Percentiles rank a stretch among this genome's conserved stretches.
phyloP scores from a whole-genome alignment of 2,797 vertebrate genomes.

The Lacerta bilineata region DNA sequence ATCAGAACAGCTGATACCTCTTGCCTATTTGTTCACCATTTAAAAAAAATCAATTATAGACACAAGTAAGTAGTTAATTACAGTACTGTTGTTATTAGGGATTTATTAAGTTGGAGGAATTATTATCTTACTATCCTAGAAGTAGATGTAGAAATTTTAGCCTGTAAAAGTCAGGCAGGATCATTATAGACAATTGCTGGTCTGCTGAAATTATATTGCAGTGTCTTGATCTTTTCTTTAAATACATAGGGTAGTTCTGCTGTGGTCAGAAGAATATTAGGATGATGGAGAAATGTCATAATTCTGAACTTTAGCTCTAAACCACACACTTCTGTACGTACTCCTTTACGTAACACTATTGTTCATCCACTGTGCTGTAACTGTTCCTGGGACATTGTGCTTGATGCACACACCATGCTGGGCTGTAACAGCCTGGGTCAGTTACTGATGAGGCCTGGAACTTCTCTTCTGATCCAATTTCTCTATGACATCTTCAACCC shows the following conservation, averaged over 20 bases:
- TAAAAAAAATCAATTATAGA: neutral
- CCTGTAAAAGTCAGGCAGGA: neutral
- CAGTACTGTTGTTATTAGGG: neutral
- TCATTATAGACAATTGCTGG: neutral
- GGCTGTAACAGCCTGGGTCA: neutral
- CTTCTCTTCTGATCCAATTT: neutral
- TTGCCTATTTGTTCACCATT: neutral
- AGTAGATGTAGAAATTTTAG: neutral
- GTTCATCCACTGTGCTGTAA: neutral
- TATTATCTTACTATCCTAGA: neutral
- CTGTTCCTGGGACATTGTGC: neutral
- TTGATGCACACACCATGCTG: too few species aligned
- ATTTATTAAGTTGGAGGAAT: constrained; percentile 8
- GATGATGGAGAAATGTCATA: neutral
- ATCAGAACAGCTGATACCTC: neutral
- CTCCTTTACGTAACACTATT: neutral
- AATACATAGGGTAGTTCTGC: neutral
- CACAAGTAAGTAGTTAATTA: neutral
- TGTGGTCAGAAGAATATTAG: neutral
- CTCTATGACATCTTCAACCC: neutral
- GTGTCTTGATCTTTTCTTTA: neutral
- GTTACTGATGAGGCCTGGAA: neutral
- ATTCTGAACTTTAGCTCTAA: neutral
- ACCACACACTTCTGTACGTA: neutral
- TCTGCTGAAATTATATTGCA: neutral